Conservation (phyloP, 2,888 invertebrate species). For the Mylabris sibirica region DNA sequence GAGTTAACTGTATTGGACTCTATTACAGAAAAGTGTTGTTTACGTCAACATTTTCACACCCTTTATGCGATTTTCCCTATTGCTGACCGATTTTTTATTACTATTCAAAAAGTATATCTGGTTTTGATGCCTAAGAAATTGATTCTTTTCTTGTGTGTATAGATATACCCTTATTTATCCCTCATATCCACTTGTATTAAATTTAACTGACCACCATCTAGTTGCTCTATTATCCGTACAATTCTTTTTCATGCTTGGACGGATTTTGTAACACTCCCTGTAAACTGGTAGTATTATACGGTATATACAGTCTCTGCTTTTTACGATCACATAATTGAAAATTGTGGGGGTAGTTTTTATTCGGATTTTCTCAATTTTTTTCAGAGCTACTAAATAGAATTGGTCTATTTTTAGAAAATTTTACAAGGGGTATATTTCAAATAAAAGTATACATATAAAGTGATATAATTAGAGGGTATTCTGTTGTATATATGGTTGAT, state of each 20-base stretch:
- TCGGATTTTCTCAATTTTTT: neutral
- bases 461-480: neutral
- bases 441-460: neutral
- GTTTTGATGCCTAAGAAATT: neutral
- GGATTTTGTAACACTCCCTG: neutral
- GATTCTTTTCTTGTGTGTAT: neutral
- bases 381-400: neutral
- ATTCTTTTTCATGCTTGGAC: slow-evolving; percentile 9
- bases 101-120: neutral
- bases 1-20: neutral
- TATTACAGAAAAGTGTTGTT: neutral
- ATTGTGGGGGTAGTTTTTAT: neutral
- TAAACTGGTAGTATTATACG: neutral
- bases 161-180: neutral
- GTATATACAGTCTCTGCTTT: neutral
- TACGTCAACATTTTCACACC: neutral
- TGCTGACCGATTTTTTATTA: neutral
- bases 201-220: neutral
- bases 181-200: neutral
- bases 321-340: neutral
- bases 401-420: neutral
- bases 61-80: neutral
- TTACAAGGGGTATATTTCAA: neutral
- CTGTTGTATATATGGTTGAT: neutral
- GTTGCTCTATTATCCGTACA: neutral